These are phyloP conservation scores for Chromoteleia sp. DNA, from an alignment of 2,888 invertebrate species.

Conservation along the genomic window DNA sequence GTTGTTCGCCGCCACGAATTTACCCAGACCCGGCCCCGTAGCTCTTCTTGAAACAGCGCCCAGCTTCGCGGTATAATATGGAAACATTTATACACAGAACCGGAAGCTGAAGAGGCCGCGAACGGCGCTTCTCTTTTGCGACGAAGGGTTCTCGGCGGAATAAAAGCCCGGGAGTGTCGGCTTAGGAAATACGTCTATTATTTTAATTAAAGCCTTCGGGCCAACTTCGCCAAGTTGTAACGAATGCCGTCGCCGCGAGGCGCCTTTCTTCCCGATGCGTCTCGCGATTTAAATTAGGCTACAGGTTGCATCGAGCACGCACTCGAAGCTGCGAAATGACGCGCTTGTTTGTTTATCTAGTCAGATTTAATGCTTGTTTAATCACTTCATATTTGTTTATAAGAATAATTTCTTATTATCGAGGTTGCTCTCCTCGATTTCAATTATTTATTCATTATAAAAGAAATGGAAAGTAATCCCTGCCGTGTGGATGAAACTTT, in stretches of 20 bases:
- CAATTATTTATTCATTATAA: too few species aligned
- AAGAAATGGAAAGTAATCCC: neutral
- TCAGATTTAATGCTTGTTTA: constrained; percentile 30
- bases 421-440: too few species aligned
- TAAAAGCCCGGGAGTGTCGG: constrained; percentile 71
- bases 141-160: constrained; percentile 63
- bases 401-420: constrained; percentile 10
- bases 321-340: constrained; percentile 15
- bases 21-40: constrained; percentile 19
- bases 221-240: constrained; percentile 69
- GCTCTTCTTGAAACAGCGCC: constrained; percentile 49
- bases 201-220: constrained; percentile 83
- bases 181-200: constrained; percentile 78
- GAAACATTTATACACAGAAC: constrained; percentile 81
- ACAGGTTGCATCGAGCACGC: constrained; percentile 67
- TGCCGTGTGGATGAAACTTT: too few species aligned
- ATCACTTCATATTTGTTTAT: constrained; percentile 53
- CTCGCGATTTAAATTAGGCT: constrained; percentile 62
- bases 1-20: constrained; percentile 47
- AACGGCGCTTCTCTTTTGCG: constrained; percentile 36
- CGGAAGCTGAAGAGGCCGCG: constrained; percentile 64
- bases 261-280: constrained; percentile 57
- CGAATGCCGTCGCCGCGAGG: constrained; percentile 66
- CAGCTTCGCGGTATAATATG: constrained; percentile 75
- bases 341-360: constrained; percentile 57